Evolutionary conservation across 2,888 invertebrate genomes (phyloP), one percentile per base, ranked within the genome.

Genomic region (Ptychoptera albimana): DNA sequence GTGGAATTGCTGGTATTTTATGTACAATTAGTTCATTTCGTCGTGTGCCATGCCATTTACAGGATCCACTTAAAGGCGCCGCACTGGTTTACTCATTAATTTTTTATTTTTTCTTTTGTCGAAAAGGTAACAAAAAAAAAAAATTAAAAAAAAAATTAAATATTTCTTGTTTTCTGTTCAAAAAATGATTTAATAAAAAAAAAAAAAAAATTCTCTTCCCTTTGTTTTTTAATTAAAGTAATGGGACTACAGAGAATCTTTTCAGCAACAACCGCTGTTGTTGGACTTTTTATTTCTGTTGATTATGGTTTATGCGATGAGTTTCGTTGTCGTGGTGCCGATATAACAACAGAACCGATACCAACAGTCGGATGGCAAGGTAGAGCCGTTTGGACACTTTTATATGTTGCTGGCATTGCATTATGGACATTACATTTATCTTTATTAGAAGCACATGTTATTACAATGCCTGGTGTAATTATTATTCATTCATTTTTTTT

Each of bases 271-370:
- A 71, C 72, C n/a, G 71, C 73, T 49, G 71, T 73, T 39, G 72
- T 73, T 30, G 74, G 75, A 8, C 58, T 74, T 29, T 75, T 75
- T 54, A 71, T 75, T 52, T 70, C 73, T 44, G 73, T 74, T 13
- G 74, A 75, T 57, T 74, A 74, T 54, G 73, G 72, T 6, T 60
- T 75, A 11, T 74, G 74, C 53, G 73, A 75, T 55, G 72, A 74
- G 56, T 74, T 74, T 53, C 66, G 72, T 41, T 75, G 75, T 54
- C 65, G 74, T 48, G 75, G 75, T 10, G 61, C 61, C 53, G 67
- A 67, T 49, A 57, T 67, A 35, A 59, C 64, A 43, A 54, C 56
- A 34, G 35, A 35, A 9, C 11, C 23, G 38, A 16, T 12, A 43
- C 14, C 44, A 49, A 43, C 48, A 15, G 50, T 51, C 37, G 54